Base-by-base conservation (phyloP, 2,888 invertebrate genomes). In the Microplitis deprimator region DNA sequence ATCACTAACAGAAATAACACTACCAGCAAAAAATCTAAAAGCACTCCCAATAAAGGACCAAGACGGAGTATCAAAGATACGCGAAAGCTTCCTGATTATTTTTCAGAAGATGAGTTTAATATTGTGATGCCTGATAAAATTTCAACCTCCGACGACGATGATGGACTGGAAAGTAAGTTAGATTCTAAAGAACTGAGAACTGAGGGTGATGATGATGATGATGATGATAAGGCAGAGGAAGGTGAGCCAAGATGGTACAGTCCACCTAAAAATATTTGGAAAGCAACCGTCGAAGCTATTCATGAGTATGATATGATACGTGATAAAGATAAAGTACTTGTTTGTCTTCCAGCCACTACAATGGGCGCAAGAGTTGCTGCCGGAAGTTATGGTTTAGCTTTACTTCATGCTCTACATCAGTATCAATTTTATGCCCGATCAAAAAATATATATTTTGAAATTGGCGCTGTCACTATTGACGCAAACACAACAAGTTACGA, bases 281-380 rank as follows among this genome's bases (percentile, higher is more conserved):
- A 95, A 85, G 94, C 95, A 10, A 92, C 94, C 8, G 92, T 96
- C 8, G 95, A 95, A 91, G 96, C 96, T 0, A 91, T 97, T 70
- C 93, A 94, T 79, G 96, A 96, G 86, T 96, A 93, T 90, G 92
- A 93, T 80, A 97, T 97, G 97, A 93, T 97, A 76, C 92, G 93
- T 73, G 93, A 96, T 81, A 95, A 95, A 1, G 97, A 97, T 88
- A 92, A 94, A 79, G 93, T 97, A 16, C 91, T 97, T 86, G 94
- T 97, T 13, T 97, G 97, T 87, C 91, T 97, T 67, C 96, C 96
- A 0, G 78, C 83, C 0, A 82, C 81, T 4, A 50, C 78, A 7
- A 79, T 81, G 70, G 82, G 82, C 5, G 67, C 80, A 5, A 81
- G 79, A 5, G 61, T 75, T 1, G 79, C 82, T 1, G 96, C 95